phyloP scores from a whole-genome alignment of 2,113 vertebrate genomes.

The Galemys pyrenaicus region DNA sequence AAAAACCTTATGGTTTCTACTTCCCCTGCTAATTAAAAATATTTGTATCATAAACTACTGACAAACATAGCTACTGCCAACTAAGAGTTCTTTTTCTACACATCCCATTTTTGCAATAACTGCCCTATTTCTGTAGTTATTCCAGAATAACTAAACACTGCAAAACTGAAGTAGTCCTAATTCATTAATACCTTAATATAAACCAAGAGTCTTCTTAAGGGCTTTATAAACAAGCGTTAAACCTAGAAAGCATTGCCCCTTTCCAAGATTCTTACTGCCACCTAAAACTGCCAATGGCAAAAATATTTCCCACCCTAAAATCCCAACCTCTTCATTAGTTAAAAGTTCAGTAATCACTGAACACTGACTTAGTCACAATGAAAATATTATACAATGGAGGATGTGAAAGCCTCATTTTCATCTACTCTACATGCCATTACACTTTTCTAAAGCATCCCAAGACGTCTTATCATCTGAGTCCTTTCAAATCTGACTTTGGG shows the following conservation, averaged over 20 bases:
- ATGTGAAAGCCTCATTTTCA: not conserved
- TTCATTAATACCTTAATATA: not conserved
- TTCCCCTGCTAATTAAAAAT: not conserved
- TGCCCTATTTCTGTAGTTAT: not conserved
- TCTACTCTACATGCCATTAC: not conserved
- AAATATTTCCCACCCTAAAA: not conserved
- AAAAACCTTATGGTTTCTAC: not conserved
- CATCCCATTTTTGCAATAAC: slow-evolving; percentile 26
- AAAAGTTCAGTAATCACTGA: slow-evolving; percentile 4
- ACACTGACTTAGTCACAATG: not conserved
- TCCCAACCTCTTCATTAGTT: not conserved
- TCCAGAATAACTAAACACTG: not conserved
- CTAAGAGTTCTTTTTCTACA: slow-evolving; percentile 32
- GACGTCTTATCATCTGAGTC: not conserved
- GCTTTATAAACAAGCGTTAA: not conserved
- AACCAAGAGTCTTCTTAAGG: not conserved
- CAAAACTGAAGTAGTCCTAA: not conserved
- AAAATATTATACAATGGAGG: not conserved
- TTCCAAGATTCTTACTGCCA: not conserved
- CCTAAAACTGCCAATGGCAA: not conserved
- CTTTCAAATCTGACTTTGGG: slow-evolving; percentile 17
- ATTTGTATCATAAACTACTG: slow-evolving; percentile 20
- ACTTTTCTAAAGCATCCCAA: not conserved
- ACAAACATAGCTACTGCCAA: slow-evolving; percentile 22
- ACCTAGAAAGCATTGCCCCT: not conserved